A percentile compares a stretch with the other conserved stretches of the same genome.
Evolutionary conservation across 2,797 vertebrate species (phyloP).

Genomic region (Pseudochirops corinnae): DNA sequence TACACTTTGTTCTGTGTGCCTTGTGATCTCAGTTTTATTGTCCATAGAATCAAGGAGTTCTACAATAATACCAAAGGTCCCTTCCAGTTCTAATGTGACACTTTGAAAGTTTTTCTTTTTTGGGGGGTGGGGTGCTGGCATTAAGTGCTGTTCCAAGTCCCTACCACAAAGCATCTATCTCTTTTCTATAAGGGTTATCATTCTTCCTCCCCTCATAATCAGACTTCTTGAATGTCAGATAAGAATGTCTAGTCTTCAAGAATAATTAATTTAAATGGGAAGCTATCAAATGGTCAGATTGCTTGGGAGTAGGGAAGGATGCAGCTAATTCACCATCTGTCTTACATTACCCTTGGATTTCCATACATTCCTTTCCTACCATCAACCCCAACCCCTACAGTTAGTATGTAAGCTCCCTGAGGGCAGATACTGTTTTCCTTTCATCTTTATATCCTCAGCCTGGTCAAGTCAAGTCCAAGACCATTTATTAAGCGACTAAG

Average conservation of each 20-base stretch:
- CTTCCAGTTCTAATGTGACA: neutral
- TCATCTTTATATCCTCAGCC: neutral
- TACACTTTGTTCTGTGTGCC: neutral
- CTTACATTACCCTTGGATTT: neutral
- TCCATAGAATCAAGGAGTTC: neutral
- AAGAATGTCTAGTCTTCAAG: neutral
- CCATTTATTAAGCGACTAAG: neutral
- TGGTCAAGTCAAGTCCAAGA: neutral
- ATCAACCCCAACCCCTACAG: neutral
- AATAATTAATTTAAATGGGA: neutral
- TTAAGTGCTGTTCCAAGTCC: neutral
- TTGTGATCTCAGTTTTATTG: neutral
- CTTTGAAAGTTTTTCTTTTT: neutral
- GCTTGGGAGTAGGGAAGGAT: neutral
- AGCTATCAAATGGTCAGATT: neutral
- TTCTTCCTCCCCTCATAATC: neutral
- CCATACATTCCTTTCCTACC: neutral
- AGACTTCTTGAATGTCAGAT: neutral
- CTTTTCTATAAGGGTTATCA: neutral
- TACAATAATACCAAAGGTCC: neutral
- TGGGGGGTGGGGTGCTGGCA: neutral
- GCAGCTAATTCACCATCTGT: neutral
- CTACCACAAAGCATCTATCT: neutral
- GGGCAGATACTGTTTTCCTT: neutral
- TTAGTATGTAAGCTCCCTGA: neutral